phyloP scores from a whole-genome alignment of 2,113 vertebrate species.

The Nycticebus coucang region DNA sequence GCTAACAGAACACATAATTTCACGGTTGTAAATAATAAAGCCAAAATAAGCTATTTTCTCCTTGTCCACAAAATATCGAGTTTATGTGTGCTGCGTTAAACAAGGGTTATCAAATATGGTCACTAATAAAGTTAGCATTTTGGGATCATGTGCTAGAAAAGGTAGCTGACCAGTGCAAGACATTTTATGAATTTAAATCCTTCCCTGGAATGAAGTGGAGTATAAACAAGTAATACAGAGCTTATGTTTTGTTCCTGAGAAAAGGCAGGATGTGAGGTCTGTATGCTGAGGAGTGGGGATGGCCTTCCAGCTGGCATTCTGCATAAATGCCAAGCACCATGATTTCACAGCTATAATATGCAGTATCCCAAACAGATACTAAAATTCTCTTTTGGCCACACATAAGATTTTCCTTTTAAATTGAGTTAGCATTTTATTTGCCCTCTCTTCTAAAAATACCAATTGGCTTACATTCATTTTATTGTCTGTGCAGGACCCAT shows the following conservation, averaged over 20 bases:
- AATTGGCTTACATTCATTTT: background rate
- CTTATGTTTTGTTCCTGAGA: background rate
- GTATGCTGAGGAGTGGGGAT: background rate
- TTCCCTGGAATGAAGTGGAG: conserved; percentile 33
- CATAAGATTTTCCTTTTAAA: conserved; percentile 58
- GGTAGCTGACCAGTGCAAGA: background rate
- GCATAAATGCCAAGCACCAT: conserved; percentile 2
- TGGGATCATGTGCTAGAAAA: conserved; percentile 5
- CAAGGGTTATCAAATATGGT: background rate
- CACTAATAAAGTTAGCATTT: background rate
- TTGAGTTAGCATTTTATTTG: conserved; percentile 50
- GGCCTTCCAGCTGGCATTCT: conserved; percentile 38
- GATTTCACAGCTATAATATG: conserved; percentile 48
- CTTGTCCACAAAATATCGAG: background rate
- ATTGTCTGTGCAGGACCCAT: background rate
- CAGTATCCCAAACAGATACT: conserved; percentile 29
- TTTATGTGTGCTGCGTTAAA: conserved; percentile 52
- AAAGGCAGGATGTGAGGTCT: conserved; percentile 44
- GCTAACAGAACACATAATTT: conserved; percentile 4
- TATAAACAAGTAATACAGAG: conserved; percentile 34
- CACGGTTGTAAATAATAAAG: conserved; percentile 35
- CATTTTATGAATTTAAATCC: conserved; percentile 29
- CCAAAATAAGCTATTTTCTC: conserved; percentile 17
- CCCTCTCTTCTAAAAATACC: conserved; percentile 63
- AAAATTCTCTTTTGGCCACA: conserved; percentile 38